phyloP scores from a whole-genome alignment of 2,113 vertebrate genomes.

The Alexandromys fortis region DNA sequence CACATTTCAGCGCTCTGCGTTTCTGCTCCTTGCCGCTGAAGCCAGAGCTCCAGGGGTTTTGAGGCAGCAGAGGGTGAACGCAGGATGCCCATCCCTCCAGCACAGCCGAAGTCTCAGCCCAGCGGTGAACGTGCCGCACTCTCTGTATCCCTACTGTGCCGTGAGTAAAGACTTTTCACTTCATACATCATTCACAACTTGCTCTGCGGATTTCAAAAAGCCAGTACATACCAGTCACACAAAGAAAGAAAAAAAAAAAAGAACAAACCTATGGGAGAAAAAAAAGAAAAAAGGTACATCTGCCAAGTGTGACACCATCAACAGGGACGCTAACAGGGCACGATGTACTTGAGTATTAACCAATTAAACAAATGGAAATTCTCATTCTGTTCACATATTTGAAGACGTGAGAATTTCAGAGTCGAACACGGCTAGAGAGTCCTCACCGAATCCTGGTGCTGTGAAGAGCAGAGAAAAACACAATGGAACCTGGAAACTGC shows the following conservation, averaged over 20 bases:
- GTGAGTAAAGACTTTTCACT: constrained; percentile 85
- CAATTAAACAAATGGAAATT: constrained; percentile 70
- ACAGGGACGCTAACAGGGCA: constrained; percentile 74
- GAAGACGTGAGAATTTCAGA: constrained; percentile 59
- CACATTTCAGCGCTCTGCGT: constrained; percentile 54
- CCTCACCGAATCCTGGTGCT: not conserved
- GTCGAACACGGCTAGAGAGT: constrained; percentile 9
- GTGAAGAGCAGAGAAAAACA: not conserved
- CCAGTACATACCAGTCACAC: constrained; percentile 81
- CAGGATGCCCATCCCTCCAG: constrained; percentile 73
- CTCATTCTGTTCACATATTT: constrained; percentile 50
- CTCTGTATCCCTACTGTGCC: constrained; percentile 86
- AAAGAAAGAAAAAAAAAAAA: constrained; percentile 75
- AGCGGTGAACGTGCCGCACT: constrained; percentile 81
- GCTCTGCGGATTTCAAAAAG: constrained; percentile 87
- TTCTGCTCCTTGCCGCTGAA: constrained; percentile 56
- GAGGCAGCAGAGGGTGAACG: constrained; percentile 79
- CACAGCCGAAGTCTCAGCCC: constrained; percentile 70
- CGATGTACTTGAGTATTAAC: constrained; percentile 73
- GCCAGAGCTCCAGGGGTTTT: constrained; percentile 80
- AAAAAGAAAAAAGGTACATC: constrained; percentile 58
- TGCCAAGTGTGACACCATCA: constrained; percentile 64
- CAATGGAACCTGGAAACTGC: not conserved
- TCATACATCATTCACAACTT: constrained; percentile 90
- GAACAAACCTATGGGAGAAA: constrained; percentile 69